Evolutionary conservation across 2,888 invertebrate genomes (phyloP).

Genomic region (Scaptodrosophila latifasciaeformis): DNA sequence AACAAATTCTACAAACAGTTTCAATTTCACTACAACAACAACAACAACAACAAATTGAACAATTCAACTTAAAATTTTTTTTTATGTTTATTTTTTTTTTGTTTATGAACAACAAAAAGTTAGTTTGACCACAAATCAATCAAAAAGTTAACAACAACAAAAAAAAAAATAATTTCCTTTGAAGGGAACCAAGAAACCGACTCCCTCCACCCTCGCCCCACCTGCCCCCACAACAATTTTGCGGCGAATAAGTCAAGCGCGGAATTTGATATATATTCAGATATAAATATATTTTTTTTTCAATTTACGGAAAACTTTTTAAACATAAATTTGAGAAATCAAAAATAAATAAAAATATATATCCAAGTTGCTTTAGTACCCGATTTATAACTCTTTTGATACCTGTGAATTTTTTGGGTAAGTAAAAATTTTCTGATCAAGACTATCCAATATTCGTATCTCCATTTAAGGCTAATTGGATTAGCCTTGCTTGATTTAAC

Average conservation of each 20-base stretch:
- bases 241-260: neutral
- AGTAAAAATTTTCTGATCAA: no score
- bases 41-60: neutral
- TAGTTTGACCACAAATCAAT: slow-evolving; percentile 63
- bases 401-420: no score
- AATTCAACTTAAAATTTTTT: neutral
- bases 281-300: no score
- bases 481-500: no score
- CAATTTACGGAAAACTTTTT: no score
- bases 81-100: neutral
- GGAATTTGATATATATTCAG: slow-evolving; percentile 44
- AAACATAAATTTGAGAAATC: no score
- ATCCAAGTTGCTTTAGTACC: no score
- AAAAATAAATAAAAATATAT: no score
- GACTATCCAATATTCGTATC: no score
- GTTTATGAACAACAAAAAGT: slow-evolving; percentile 21
- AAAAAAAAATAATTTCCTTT: slow-evolving; percentile 1
- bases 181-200: slow-evolving; percentile 20
- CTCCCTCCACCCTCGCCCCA: slow-evolving; percentile 13
- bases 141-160: slow-evolving; percentile 32
- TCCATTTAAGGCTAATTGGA: no score
- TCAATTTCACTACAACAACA: slow-evolving; percentile 14
- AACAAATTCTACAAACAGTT: slow-evolving; percentile 3
- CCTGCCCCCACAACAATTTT: slow-evolving; percentile 4
- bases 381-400: no score